Evolutionary conservation across 1,140 invertebrate species (phyloP).

Genomic region (Myzus persicae): DNA sequence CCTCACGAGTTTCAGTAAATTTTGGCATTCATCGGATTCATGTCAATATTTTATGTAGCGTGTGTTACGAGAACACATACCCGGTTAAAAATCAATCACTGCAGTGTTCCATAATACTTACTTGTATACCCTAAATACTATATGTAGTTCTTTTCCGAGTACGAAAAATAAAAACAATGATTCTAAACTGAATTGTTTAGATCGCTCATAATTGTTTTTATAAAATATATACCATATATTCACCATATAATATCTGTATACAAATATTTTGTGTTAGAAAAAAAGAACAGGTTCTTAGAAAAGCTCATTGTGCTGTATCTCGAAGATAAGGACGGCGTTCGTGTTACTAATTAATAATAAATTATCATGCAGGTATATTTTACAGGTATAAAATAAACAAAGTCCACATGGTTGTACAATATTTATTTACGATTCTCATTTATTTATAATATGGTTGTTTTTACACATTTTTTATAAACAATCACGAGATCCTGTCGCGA

Average conservation of each 20-base stretch:
- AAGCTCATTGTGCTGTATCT: background rate
- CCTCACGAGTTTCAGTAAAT: background rate
- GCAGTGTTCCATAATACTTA: background rate
- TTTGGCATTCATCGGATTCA: background rate
- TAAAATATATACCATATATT: too few relatives aligned
- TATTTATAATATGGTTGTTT: constrained; percentile 37
- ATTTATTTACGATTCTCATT: constrained; percentile 45
- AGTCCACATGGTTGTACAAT: background rate
- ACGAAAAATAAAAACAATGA: background rate
- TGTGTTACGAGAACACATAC: background rate
- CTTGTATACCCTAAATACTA: background rate
- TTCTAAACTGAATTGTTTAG: background rate
- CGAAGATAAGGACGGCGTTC: too few relatives aligned
- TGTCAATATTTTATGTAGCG: background rate
- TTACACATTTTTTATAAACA: constrained; percentile 13
- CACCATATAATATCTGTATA: background rate
- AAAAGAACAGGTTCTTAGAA: background rate
- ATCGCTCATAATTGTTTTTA: background rate
- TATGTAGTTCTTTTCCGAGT: background rate
- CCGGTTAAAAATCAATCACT: background rate
- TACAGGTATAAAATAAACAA: background rate
- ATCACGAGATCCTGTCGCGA: background rate
- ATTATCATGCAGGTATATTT: background rate
- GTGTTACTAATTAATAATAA: too few relatives aligned
- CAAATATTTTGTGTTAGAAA: background rate